phyloP scores from a whole-genome alignment of 2,113 vertebrate genomes.

The Macquaria australasica region DNA sequence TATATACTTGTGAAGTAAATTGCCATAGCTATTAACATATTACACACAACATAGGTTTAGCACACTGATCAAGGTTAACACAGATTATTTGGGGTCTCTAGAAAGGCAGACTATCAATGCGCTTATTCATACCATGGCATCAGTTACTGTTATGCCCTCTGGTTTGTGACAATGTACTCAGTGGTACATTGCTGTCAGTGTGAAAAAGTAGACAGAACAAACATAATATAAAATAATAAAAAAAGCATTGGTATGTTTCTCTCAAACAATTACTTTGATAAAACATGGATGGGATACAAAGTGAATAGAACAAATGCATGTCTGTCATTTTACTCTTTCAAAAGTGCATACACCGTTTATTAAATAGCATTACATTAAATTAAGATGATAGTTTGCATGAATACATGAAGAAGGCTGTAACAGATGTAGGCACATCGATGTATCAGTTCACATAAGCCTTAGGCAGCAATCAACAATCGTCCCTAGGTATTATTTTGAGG shows the following conservation, averaged over 20 bases:
- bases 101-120: slow-evolving; percentile 74
- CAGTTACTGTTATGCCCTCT: slow-evolving; percentile 70
- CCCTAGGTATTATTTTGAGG: slow-evolving; percentile 69
- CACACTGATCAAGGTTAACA: slow-evolving; percentile 72
- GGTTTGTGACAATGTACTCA: slow-evolving; percentile 71
- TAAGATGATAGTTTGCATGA: slow-evolving; percentile 88
- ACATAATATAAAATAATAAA: slow-evolving; percentile 62
- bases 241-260: slow-evolving; percentile 71
- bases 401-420: slow-evolving; percentile 91
- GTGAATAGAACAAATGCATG: slow-evolving; percentile 75
- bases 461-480: slow-evolving; percentile 83
- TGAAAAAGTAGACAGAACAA: slow-evolving; percentile 57
- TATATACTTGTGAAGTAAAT: slow-evolving; percentile 75
- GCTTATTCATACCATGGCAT: slow-evolving; percentile 60
- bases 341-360: slow-evolving; percentile 95
- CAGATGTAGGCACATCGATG: slow-evolving; percentile 93
- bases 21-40: slow-evolving; percentile 71
- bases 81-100: slow-evolving; percentile 77
- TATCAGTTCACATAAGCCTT: slow-evolving; percentile 82
- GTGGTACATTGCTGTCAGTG: slow-evolving; percentile 77
- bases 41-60: slow-evolving; percentile 72
- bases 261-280: slow-evolving; percentile 67
- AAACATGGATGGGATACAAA: slow-evolving; percentile 71
- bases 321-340: slow-evolving; percentile 76
- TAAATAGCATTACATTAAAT: slow-evolving; percentile 94